These are phyloP conservation scores for Lepus timidus DNA, from an alignment of 2,113 vertebrate genomes.

Conservation along the genomic window DNA sequence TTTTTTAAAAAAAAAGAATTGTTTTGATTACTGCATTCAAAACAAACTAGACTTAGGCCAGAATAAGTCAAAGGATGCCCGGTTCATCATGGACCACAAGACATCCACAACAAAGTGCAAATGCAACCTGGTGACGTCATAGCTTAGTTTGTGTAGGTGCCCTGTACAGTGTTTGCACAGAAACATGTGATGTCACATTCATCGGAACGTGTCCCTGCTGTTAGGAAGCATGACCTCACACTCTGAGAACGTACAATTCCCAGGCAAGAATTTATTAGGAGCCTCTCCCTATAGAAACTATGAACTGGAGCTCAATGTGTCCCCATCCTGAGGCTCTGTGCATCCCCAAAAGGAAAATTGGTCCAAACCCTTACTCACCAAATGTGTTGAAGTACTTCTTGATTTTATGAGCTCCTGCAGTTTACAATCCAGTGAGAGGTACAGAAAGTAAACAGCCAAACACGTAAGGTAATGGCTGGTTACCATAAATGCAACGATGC, in stretches of 20 bases:
- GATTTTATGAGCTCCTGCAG: background rate
- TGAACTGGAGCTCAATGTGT: background rate
- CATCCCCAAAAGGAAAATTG: background rate
- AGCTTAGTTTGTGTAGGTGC: too few relatives aligned
- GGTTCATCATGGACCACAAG: background rate
- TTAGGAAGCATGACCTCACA: too few relatives aligned
- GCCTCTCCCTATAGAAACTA: background rate
- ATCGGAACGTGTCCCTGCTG: too few relatives aligned
- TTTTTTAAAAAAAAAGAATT: background rate
- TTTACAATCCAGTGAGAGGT: background rate
- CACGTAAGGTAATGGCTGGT: background rate
- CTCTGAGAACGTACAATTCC: background rate
- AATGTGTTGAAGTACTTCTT: background rate
- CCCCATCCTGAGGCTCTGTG: background rate
- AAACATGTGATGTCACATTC: too few relatives aligned
- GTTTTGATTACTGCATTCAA: background rate
- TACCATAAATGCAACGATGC: background rate
- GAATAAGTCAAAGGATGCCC: background rate
- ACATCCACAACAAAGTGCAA: too few relatives aligned
- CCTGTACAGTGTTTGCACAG: too few relatives aligned
- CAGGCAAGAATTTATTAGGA: background rate
- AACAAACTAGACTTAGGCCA: background rate
- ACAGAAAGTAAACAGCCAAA: background rate
- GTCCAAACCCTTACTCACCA: constrained; percentile 8
- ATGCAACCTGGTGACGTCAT: too few relatives aligned